Base-by-base conservation (phyloP, 2,113 vertebrate species). In the Gymnorhina tibicen region DNA sequence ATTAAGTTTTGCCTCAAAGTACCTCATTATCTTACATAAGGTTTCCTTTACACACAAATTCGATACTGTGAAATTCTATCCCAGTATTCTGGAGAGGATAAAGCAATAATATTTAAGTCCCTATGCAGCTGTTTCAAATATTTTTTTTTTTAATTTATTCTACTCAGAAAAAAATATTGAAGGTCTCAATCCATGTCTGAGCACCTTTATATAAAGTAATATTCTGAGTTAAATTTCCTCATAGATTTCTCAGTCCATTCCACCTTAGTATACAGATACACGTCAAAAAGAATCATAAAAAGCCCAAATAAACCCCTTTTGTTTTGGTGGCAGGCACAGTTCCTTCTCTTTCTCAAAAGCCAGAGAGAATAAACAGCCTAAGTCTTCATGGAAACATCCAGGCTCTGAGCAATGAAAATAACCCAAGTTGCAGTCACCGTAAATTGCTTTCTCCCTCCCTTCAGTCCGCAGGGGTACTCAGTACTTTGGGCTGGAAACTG, bases 1-100 rank as follows among this genome's bases (percentile, higher is more conserved):
- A 90, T 90, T 82, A 93, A 79, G 50, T 58, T 94, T 88, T 77
- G 62, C 78, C 55, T 93, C 63, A 74, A 89, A 96, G 55, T 88
- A 50, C 75, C 76, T 94, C 55, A 87, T 94, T 93, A 85, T 80
- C 70, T 90, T 76, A 42, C 82, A 59, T 47, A 58, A 90, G 35
- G 10, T 83, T 85, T 91, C 49, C 33, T 90, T 83, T 91, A 69
- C 49, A 80, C 59, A 83, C 42, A 80, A 83, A 70, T 44, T 23
- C 15, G 1, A 21, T 49, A 59, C 50, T 74, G 35, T 93, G 74
- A 91, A 88, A 88, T 74, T 93, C 79, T 13, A 73, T 37, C 46
- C 50, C 35, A 55, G 30, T 60, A 74, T 82, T 85, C 78, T 33
- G 19, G 63, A 27, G 30, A 58, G 27, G 12, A 85, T 58, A 69